phyloP scores from a whole-genome alignment of 2,113 vertebrate genomes.

The Melanotaenia duboulayi region DNA sequence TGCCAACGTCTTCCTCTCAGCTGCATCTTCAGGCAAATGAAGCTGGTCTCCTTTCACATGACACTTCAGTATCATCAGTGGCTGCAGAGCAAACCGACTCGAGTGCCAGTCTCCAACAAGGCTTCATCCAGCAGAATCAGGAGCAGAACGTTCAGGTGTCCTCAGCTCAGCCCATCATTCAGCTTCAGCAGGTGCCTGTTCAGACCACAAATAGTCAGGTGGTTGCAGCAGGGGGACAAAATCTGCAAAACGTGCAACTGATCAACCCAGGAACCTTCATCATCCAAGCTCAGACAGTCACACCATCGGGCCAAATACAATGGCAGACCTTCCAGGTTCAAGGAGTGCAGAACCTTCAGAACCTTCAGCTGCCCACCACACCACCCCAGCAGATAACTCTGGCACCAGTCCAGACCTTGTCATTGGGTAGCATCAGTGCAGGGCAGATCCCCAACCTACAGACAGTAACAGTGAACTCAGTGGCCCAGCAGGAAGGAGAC shows the following conservation, averaged over 20 bases:
- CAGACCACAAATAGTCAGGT: constrained; percentile 92
- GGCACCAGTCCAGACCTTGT: constrained; percentile 96
- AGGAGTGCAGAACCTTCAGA: constrained; percentile 98
- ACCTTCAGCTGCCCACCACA: constrained; percentile 95
- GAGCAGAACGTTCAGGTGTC: constrained; percentile 92
- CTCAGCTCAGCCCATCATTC: constrained; percentile 90
- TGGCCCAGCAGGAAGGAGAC: constrained; percentile 91
- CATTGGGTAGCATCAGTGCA: constrained; percentile 92
- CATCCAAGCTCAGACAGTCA: constrained; percentile 99
- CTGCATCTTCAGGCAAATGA: constrained; percentile 90
- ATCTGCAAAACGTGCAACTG: constrained; percentile 94
- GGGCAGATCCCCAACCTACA: constrained; percentile 98
- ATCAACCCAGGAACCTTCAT: constrained; percentile 98
- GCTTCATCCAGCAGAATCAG: constrained; percentile 91
- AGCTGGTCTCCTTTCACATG: constrained; percentile 91
- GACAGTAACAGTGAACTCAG: constrained; percentile 96
- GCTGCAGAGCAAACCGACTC: constrained; percentile 87
- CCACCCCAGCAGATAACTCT: constrained; percentile 96
- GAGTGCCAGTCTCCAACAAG: constrained; percentile 90
- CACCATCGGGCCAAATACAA: constrained; percentile 97
- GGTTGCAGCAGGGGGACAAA: constrained; percentile 87
- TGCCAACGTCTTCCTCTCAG: constrained; percentile 96
- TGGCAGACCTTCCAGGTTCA: constrained; percentile 99
- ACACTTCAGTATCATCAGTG: constrained; percentile 83
- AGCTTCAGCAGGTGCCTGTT: constrained; percentile 93